These are phyloP conservation scores for Pycnonotus jocosus DNA, from an alignment of 2,113 vertebrate species.

Conservation along the genomic window DNA sequence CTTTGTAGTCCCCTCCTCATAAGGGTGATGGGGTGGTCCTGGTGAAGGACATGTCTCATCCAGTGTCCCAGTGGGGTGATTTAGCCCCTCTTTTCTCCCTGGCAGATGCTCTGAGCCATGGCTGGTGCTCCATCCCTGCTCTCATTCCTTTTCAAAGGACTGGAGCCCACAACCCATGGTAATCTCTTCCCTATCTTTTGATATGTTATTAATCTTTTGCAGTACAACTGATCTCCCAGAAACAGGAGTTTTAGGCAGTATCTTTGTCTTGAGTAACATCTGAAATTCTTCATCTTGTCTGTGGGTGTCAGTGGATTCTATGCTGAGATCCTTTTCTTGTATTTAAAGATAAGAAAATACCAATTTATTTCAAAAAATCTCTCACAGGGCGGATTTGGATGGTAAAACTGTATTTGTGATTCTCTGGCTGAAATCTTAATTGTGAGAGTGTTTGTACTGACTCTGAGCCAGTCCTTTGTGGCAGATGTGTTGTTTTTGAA, in stretches of 20 bases:
- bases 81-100: neutral
- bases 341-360: neutral
- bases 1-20: accelerated
- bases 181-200: neutral
- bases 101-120: neutral
- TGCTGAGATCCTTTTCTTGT: neutral
- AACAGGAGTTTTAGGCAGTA: neutral
- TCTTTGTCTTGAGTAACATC: neutral
- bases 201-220: neutral
- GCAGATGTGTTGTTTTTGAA: neutral
- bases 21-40: neutral
- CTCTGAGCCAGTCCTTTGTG: neutral
- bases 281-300: neutral
- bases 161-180: neutral
- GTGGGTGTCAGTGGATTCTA: neutral
- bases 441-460: neutral
- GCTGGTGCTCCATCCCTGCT: neutral
- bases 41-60: neutral
- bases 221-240: neutral
- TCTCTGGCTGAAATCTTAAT: neutral
- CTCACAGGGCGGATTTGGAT: neutral
- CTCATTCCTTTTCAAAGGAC: neutral
- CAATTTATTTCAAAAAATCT: neutral
- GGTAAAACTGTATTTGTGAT: neutral
- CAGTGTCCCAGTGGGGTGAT: neutral